Base-by-base conservation (phyloP, 2,113 vertebrate genomes). In the Gnathonemus echidnorhynchus region DNA sequence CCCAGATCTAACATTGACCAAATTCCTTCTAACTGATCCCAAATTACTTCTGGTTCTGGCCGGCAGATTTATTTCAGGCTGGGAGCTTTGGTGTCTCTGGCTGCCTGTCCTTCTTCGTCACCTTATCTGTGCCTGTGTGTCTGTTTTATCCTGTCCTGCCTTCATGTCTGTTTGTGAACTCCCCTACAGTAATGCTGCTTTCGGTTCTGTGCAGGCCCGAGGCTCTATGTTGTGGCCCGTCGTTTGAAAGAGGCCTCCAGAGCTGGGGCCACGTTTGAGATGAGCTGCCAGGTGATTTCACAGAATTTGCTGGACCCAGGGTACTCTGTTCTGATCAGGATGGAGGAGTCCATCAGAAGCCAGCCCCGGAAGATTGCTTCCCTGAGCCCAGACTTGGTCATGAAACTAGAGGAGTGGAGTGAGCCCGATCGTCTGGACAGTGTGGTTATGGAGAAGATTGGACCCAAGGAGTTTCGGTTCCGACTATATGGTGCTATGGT, bases 241-340 rank as follows among this genome's bases (percentile, higher is more conserved):
- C 96, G 94, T 35, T 21, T 96, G 46, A 97, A 97, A 88, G 96
- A 97, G 0, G 97, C 97, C 86, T 96, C 97, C 0, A 96, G 96
- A 50, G 97, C 96, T 3, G 98, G 98, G n/a, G 97, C 97, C 15
- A 98, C 97, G 0, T 99, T 99, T 88, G 98, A 99, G 95, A 98
- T 99, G 98, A 97, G 94, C 2, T 99, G 98, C 94, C 94, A 94
- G 19, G 96, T 98, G 39, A 94, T 93, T 87, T 95, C 96, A 0
- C 94, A 97, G 90, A 97, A 99, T 92, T 95, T 99, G n/a, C 97
- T 96, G 90, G 97, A 96, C 0, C 97, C 97, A 0, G 96, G 97
- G 24, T 99, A 97, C 86, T 98, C 98, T 0, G 97, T 99, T 11
- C 96, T 98, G 87, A 95, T 99, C 94, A 97, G 94, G 0, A 96